Evolutionary conservation across 2,113 vertebrate species (phyloP).

Genomic region (Triplophysa tibetana): DNA sequence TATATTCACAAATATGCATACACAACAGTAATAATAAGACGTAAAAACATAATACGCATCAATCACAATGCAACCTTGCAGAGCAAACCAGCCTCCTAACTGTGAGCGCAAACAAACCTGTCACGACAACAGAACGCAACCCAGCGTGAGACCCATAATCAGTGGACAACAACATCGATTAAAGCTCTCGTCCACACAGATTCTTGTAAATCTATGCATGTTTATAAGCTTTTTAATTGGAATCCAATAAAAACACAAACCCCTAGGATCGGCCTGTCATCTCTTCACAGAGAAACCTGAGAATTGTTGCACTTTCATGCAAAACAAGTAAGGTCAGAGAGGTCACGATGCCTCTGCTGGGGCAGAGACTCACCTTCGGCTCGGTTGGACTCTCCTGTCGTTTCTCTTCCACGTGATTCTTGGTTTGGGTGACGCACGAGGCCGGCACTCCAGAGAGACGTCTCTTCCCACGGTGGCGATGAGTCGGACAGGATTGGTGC

Average conservation of each 20-base stretch:
- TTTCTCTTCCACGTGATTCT: slow-evolving; percentile 88
- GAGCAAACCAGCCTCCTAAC: not conserved
- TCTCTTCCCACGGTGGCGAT: slow-evolving; percentile 87
- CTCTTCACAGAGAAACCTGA: not conserved
- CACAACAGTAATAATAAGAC: not conserved
- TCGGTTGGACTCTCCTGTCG: slow-evolving; percentile 80
- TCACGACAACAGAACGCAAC: slow-evolving; percentile 7
- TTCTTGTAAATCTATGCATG: slow-evolving; percentile 43
- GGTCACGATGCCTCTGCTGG: not conserved
- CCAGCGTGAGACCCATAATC: slow-evolving; percentile 28
- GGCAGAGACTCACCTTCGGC: slow-evolving; percentile 78
- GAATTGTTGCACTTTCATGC: slow-evolving; percentile 15
- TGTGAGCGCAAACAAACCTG: slow-evolving; percentile 40
- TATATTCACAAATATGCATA: not conserved
- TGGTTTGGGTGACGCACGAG: slow-evolving; percentile 91
- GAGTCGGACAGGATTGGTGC: slow-evolving; percentile 79
- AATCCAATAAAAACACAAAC: slow-evolving; percentile 31
- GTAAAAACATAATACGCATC: not conserved
- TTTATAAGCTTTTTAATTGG: slow-evolving; percentile 42
- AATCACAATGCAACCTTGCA: slow-evolving; percentile 17
- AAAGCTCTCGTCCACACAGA: slow-evolving; percentile 26
- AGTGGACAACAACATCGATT: slow-evolving; percentile 49
- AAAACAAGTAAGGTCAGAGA: slow-evolving; percentile 2
- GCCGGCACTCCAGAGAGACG: slow-evolving; percentile 85
- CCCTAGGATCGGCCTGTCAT: slow-evolving; percentile 22